These are phyloP conservation scores for Mixornis gularis DNA, from an alignment of 2,113 vertebrate species.

Conservation along the genomic window DNA sequence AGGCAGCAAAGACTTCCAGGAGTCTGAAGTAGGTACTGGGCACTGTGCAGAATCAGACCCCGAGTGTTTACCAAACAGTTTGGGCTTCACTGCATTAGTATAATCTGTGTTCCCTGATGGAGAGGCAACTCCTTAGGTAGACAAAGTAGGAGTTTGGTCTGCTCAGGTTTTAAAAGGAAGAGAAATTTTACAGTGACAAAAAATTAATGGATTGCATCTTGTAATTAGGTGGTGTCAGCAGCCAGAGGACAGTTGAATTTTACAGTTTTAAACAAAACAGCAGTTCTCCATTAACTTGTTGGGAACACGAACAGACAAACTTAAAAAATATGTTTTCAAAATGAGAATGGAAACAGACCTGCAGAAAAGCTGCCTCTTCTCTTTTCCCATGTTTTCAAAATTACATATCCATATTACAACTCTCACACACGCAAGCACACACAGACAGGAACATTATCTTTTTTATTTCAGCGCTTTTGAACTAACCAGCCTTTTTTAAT, in stretches of 20 bases:
- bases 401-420: neutral
- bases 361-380: neutral
- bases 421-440: neutral
- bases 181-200: slow-evolving; percentile 26
- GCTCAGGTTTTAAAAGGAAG: neutral
- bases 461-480: neutral
- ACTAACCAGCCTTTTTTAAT: slow-evolving; percentile 31
- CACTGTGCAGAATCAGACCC: neutral
- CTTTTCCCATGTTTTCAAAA: neutral
- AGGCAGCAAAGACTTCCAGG: neutral
- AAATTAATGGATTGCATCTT: slow-evolving; percentile 3
- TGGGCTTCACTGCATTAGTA: neutral
- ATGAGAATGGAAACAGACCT: neutral
- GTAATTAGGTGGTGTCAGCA: neutral
- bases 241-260: neutral
- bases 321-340: neutral
- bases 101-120: neutral
- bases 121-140: neutral
- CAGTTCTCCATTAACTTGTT: neutral
- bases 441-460: neutral
- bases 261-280: slow-evolving; percentile 10
- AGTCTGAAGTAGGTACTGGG: neutral
- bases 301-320: neutral
- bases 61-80: neutral
- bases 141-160: neutral